A percentile compares a stretch with the other conserved stretches of the same genome.
phyloP scores from a whole-genome alignment of 2,888 invertebrate species.

The Crematogaster levior region DNA sequence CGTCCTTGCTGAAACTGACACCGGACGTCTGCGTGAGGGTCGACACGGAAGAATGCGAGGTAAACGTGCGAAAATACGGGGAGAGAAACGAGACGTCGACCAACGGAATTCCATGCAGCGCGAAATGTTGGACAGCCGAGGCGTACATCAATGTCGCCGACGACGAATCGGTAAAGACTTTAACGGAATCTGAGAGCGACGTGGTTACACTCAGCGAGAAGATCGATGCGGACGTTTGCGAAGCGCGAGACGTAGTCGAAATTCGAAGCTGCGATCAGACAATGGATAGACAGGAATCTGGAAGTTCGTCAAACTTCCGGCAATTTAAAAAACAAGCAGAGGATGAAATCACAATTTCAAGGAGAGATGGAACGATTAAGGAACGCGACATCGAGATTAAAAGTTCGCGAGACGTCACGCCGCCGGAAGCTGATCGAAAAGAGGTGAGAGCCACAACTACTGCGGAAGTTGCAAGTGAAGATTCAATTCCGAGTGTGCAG shows the following conservation, averaged over 20 bases:
- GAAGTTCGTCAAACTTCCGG: not conserved
- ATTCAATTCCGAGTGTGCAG: not conserved
- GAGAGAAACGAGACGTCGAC: not conserved
- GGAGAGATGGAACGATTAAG: not conserved
- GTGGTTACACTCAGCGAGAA: not conserved
- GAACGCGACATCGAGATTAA: not conserved
- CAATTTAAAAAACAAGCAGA: not conserved
- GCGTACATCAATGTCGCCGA: conserved; percentile 10
- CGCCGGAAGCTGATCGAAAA: not conserved
- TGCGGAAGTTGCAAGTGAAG: not conserved
- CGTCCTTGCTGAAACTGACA: not conserved
- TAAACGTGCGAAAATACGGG: not conserved
- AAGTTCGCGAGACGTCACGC: not conserved
- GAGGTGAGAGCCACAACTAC: conserved; percentile 6
- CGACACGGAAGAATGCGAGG: not conserved
- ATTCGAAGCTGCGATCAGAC: conserved; percentile 1
- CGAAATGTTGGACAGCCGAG: conserved; percentile 10
- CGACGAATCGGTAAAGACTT: conserved; percentile 15
- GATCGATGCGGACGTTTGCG: conserved; percentile 6
- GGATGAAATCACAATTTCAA: conserved; percentile 10
- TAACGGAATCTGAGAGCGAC: conserved; percentile 33
- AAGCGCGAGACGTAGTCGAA: not conserved
- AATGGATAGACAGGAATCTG: not conserved
- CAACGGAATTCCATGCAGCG: not conserved
- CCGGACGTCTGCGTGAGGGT: not conserved